These are phyloP conservation scores for Sebastes steindachneri DNA, from an alignment of 2,797 vertebrate genomes.

Conservation along the genomic window DNA sequence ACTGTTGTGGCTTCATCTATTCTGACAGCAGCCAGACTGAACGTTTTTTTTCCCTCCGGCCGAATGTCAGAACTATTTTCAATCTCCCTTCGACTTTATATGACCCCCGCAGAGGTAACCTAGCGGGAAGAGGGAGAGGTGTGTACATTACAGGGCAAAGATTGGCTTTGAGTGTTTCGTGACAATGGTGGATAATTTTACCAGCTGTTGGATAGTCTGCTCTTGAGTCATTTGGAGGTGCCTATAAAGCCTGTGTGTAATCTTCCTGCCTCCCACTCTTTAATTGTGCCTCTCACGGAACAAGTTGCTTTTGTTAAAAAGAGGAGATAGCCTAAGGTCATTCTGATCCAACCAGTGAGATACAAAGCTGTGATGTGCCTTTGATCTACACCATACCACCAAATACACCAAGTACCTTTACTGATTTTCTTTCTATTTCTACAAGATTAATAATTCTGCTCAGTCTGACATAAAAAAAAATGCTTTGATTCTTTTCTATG, in stretches of 20 bases:
- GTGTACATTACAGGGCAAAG: constrained; percentile 6
- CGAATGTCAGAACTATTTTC: constrained; percentile 72
- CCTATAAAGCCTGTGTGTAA: constrained; percentile 80
- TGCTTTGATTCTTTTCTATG: constrained; percentile 68
- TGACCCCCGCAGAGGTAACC: constrained; percentile 36
- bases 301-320: constrained; percentile 75
- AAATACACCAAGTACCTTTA: constrained; percentile 68
- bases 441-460: constrained; percentile 66
- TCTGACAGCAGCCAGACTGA: constrained; percentile 76
- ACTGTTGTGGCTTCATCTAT: constrained; percentile 79
- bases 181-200: constrained; percentile 74
- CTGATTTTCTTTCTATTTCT: constrained; percentile 71
- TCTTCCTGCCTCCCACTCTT: constrained; percentile 74
- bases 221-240: constrained; percentile 81
- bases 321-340: constrained; percentile 52
- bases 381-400: constrained; percentile 73
- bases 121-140: background rate
- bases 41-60: constrained; percentile 49
- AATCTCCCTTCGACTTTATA: constrained; percentile 59
- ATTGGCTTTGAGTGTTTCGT: constrained; percentile 60
- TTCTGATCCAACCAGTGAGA: constrained; percentile 51
- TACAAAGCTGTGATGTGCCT: constrained; percentile 78
- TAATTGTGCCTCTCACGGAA: constrained; percentile 76
- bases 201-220: constrained; percentile 76
- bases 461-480: constrained; percentile 59